Base-by-base conservation (phyloP, 2,888 invertebrate species). In the Hanleya hanleyi region DNA sequence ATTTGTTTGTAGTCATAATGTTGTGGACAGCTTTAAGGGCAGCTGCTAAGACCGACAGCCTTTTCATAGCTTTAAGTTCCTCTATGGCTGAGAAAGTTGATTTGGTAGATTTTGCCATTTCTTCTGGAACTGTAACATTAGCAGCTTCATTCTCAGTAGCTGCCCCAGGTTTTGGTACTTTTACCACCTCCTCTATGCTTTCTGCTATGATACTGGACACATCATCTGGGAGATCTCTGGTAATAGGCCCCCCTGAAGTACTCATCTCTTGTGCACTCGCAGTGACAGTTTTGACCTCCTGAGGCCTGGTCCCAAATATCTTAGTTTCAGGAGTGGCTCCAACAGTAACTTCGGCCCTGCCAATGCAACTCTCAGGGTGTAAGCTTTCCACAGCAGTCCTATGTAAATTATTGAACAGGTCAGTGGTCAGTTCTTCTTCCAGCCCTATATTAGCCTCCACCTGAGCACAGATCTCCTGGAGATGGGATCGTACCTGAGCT, bases 1-100 rank as follows among this genome's bases (percentile, higher is more conserved):
- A 93, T 68, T 91, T 91, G 41, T 91, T 92, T 67, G 92, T 92
- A 49, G 92, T 91, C 33, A 93, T 84, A 37, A 93, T 89, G 3
- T 91, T 87, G 69, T 91, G 91, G 22, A 94, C 86, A 3, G 92
- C 90, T 84, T 93, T 93, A 74, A 93, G 86, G 1, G 93, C 93
- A 2, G 92, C 91, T 77, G 93, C 91, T 83, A 93, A 93, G 38
- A 93, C 81, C 76, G 91, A 91, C 0, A 92, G 91, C 74, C 93
- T 84, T 76, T 91, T 91, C n/a, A 93, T 81, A 70, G 90, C 90
- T 35, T 90, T 87, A 12, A 91, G 86, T 84, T 93, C 93, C 69
- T 91, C 51, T 36, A 26, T 29, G n/a, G 37, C 35, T 7, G 51
- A 37, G n/a, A 37, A 33, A 5, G 18, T 62, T 12, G 32, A 12